Conservation (phyloP, 2,888 invertebrate species). For the Proisotoma minuta region DNA sequence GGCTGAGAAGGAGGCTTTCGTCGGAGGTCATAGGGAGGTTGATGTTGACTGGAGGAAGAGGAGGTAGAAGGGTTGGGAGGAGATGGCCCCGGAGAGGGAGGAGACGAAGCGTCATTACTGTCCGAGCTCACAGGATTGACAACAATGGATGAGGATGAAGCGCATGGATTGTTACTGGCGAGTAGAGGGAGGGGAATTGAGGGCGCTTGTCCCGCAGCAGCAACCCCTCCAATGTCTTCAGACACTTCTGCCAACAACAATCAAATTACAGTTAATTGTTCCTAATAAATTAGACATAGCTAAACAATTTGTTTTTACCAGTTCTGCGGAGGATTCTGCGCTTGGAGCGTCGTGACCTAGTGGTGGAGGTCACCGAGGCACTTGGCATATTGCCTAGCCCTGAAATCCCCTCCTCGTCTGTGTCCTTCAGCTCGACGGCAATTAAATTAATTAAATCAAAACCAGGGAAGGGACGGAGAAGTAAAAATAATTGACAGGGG, state of each 20-base stretch:
- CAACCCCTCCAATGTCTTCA: conserved; percentile 34
- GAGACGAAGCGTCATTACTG: conserved; percentile 49
- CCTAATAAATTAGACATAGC: not conserved
- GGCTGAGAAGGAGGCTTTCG: conserved; percentile 65
- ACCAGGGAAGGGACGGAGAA: too few relatives aligned
- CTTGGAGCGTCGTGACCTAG: conserved; percentile 80
- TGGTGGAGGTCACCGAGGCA: conserved; percentile 85
- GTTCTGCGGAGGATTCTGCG: conserved; percentile 86
- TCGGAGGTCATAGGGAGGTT: conserved; percentile 83
- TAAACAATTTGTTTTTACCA: not conserved
- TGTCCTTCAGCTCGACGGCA: too few relatives aligned
- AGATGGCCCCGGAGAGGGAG: conserved; percentile 51
- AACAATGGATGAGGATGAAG: conserved; percentile 21
- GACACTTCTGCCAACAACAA: conserved; percentile 35
- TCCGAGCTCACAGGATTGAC: not conserved
- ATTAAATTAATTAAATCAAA: too few relatives aligned
- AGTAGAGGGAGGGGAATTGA: conserved; percentile 41
- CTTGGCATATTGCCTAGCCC: conserved; percentile 72
- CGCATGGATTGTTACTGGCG: conserved; percentile 38
- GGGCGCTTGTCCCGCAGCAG: conserved; percentile 39
- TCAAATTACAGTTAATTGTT: not conserved
- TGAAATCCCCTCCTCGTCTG: too few relatives aligned
- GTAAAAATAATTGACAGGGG: too few relatives aligned
- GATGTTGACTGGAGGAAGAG: conserved; percentile 57
- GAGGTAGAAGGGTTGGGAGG: conserved; percentile 52